These are phyloP conservation scores for Auanema sp. DNA, from an alignment of 2,888 invertebrate genomes.

Conservation along the genomic window DNA sequence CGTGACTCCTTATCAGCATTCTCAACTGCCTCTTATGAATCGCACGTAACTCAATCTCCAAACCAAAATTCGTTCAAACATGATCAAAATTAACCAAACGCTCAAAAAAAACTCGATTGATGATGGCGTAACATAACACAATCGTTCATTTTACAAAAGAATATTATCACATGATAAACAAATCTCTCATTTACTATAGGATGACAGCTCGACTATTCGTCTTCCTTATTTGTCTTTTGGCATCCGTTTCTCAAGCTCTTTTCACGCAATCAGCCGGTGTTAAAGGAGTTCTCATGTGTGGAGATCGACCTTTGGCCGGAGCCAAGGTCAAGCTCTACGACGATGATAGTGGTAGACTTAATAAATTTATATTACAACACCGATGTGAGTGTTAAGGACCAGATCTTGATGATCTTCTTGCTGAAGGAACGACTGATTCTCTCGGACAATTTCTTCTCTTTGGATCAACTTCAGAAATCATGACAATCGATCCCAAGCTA, in stretches of 20 bases:
- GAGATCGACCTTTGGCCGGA: slow-evolving; percentile 45
- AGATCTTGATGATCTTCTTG: slow-evolving; percentile 52
- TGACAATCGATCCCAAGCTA: slow-evolving; percentile 51
- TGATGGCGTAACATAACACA: too few relatives aligned
- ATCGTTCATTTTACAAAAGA: too few relatives aligned
- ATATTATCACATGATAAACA: too few relatives aligned
- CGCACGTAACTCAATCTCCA: too few relatives aligned
- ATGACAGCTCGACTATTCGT: too few relatives aligned
- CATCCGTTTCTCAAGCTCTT: slow-evolving; percentile 21
- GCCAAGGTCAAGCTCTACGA: slow-evolving; percentile 56
- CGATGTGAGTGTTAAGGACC: slow-evolving; percentile 33
- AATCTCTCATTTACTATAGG: too few relatives aligned
- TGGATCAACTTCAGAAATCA: slow-evolving; percentile 48
- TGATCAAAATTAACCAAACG: too few relatives aligned
- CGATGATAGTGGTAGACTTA: slow-evolving; percentile 30
- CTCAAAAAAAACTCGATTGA: too few relatives aligned
- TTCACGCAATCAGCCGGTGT: slow-evolving; percentile 49
- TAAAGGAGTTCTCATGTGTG: slow-evolving; percentile 53
- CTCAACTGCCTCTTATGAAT: too few relatives aligned
- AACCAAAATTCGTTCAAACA: too few relatives aligned
- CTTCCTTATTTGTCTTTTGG: too few relatives aligned
- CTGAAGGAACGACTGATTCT: slow-evolving; percentile 52
- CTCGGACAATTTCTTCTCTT: slow-evolving; percentile 47
- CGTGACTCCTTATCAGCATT: too few relatives aligned
- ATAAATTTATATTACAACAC: neutral